phyloP scores from a whole-genome alignment of 1,140 invertebrate genomes.

The Phocides pigmalion region DNA sequence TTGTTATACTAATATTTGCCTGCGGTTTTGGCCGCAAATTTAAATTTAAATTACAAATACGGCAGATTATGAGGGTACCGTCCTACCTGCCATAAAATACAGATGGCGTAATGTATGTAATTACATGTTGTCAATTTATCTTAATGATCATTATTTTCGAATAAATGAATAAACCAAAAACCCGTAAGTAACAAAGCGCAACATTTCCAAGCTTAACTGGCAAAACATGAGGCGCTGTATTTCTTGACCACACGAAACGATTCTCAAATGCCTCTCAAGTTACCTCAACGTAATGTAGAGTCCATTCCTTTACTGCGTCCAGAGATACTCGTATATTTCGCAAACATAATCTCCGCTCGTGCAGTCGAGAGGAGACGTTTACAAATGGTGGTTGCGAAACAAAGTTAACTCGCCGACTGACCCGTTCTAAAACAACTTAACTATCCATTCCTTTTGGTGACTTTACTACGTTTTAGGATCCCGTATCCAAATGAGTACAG shows the following conservation, averaged over 20 bases:
- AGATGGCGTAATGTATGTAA: no score
- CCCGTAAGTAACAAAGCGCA: not conserved
- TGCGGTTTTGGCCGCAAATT: no score
- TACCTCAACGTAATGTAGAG: conserved; percentile 10
- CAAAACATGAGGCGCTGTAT: not conserved
- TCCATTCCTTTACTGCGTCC: not conserved
- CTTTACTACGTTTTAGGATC: not conserved
- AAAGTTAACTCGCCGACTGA: not conserved
- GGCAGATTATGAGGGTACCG: no score
- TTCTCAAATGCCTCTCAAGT: conserved; percentile 5
- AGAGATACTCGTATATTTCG: conserved; percentile 11
- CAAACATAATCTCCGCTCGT: conserved; percentile 14
- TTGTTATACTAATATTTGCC: no score
- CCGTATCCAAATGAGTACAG: no score
- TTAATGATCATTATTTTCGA: no score
- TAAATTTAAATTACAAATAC: no score
- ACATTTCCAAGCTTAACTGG: not conserved
- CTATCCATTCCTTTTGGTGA: not conserved
- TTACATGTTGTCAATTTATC: no score
- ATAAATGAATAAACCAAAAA: not conserved
- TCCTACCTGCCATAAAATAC: no score
- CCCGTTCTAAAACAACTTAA: not conserved
- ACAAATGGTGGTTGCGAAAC: conserved; percentile 10
- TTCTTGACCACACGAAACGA: conserved; percentile 14
- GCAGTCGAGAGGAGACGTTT: not conserved